A percentile compares a stretch with the other conserved stretches of the same genome.
Evolutionary conservation across 37 sponge, comb jelly and placozoan genomes (phyloP).

Genomic region (Eunapius fragilis): DNA sequence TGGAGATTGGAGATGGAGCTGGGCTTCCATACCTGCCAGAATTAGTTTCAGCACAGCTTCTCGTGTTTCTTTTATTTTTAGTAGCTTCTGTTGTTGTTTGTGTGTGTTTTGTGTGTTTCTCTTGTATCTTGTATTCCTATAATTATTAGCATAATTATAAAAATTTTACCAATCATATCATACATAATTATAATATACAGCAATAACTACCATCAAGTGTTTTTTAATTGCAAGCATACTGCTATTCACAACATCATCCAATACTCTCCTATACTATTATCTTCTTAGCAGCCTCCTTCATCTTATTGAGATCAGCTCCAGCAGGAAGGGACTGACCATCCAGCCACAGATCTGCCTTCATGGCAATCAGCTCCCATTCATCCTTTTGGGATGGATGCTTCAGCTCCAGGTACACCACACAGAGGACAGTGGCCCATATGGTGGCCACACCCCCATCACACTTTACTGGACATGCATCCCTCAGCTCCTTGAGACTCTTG

Average conservation of each 20-base stretch:
- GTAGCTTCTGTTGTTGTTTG: no score
- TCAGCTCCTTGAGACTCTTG: constrained; percentile 2
- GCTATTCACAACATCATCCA: not conserved
- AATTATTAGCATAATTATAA: no score
- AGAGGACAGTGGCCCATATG: constrained; percentile 63
- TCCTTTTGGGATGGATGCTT: constrained; percentile 38
- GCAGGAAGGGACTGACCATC: constrained; percentile 27
- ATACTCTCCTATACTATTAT: not conserved
- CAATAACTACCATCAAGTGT: not conserved
- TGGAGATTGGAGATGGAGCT: no score
- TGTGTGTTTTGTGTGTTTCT: no score
- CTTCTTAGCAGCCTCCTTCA: not conserved
- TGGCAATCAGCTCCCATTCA: constrained; percentile 79
- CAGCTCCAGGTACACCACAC: constrained; percentile 33
- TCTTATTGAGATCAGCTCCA: not conserved
- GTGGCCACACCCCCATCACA: not conserved
- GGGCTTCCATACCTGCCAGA: no score
- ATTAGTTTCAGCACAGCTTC: no score
- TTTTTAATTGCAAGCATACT: not conserved
- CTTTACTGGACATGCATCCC: constrained; percentile 17
- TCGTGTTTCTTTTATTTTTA: no score
- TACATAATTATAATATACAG: not conserved
- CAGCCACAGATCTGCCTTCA: constrained; percentile 75
- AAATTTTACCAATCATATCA: no score
- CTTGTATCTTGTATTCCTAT: no score